A percentile compares a stretch with the other conserved stretches of the same genome.
Conservation (phyloP, 2,888 invertebrate genomes). For the Tryphoninae sp. region DNA sequence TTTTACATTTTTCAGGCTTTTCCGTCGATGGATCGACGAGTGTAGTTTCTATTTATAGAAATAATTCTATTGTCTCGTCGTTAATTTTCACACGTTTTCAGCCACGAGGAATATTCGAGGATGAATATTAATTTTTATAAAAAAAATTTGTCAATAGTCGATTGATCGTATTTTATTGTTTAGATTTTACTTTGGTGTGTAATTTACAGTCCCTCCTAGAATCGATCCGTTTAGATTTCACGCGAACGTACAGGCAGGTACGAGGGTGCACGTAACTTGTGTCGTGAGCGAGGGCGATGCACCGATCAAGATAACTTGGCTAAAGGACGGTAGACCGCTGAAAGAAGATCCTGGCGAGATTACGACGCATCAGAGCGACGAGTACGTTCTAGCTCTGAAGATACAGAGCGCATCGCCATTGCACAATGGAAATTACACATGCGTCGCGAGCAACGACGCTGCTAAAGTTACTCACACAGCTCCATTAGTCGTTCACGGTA, state of each 20-base stretch:
- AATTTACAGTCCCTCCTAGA: constrained; percentile 82
- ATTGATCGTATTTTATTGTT: constrained; percentile 63
- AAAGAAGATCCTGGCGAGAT: constrained; percentile 77
- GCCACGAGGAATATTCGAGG: not conserved
- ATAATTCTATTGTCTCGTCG: too few relatives aligned
- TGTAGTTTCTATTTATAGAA: not conserved
- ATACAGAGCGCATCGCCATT: constrained; percentile 82
- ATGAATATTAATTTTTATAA: not conserved
- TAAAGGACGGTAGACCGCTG: constrained; percentile 83
- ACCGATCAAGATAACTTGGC: constrained; percentile 83
- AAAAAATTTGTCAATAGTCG: constrained; percentile 37
- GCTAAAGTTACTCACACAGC: constrained; percentile 81
- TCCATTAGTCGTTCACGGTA: constrained; percentile 82
- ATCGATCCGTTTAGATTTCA: constrained; percentile 83
- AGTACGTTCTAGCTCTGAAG: constrained; percentile 80
- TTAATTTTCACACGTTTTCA: constrained; percentile 1
- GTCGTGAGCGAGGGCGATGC: constrained; percentile 83
- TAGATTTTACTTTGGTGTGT: constrained; percentile 62
- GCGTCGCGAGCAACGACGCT: constrained; percentile 82
- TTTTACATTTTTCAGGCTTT: too few relatives aligned
- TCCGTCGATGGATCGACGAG: not conserved
- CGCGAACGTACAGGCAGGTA: constrained; percentile 81
- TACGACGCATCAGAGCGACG: constrained; percentile 76
- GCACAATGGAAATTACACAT: constrained; percentile 83
- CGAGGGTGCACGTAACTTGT: constrained; percentile 82